These are phyloP conservation scores for Cremastinae sp. DNA, from an alignment of 2,888 invertebrate species.

Conservation along the genomic window DNA sequence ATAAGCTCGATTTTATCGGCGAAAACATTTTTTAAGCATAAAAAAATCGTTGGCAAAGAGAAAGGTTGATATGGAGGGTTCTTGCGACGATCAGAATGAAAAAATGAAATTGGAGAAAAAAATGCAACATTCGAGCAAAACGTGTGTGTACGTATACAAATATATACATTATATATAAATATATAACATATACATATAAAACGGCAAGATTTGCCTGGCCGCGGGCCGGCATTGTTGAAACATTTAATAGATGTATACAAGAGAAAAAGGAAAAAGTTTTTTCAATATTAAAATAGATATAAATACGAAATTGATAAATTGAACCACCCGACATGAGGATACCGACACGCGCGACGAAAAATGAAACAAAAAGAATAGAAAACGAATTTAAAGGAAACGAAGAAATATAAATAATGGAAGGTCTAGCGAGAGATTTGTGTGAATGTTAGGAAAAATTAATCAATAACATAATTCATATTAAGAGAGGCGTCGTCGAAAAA, in stretches of 20 bases:
- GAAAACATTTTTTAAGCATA: constrained; percentile 6
- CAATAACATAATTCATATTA: constrained; percentile 62
- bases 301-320: constrained; percentile 52
- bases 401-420: not conserved
- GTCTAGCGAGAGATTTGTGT: constrained; percentile 55
- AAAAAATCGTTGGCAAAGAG: constrained; percentile 1
- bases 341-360: constrained; percentile 17
- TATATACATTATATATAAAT: constrained; percentile 10
- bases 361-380: constrained; percentile 38
- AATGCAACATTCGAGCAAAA: constrained; percentile 12
- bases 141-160: constrained; percentile 13
- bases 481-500: constrained; percentile 42
- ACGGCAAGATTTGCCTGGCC: constrained; percentile 70
- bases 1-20: constrained; percentile 11
- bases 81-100: constrained; percentile 6
- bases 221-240: constrained; percentile 73
- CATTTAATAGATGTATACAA: constrained; percentile 74
- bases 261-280: constrained; percentile 65
- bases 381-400: constrained; percentile 12
- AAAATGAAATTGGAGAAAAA: not conserved
- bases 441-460: constrained; percentile 63
- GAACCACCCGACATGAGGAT: constrained; percentile 31
- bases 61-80: not conserved
- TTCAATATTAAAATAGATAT: constrained; percentile 65
- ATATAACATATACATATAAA: constrained; percentile 47